phyloP scores from a whole-genome alignment of 2,797 vertebrate genomes.

The Anguilla marmorata region DNA sequence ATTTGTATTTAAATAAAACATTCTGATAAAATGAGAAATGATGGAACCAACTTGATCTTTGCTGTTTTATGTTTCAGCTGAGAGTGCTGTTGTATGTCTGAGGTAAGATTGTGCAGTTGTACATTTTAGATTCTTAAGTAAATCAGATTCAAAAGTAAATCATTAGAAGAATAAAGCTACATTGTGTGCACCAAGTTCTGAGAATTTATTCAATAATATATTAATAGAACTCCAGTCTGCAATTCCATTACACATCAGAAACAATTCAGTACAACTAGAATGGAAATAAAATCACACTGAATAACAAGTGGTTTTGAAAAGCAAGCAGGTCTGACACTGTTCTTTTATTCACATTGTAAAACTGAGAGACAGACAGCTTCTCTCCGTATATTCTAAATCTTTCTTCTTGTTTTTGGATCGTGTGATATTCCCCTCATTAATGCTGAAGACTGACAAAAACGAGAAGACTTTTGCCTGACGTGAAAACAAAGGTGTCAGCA shows the following conservation, averaged over 20 bases:
- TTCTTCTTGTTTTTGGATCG: not conserved
- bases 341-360: not conserved
- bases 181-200: no score
- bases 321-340: not conserved
- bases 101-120: not conserved
- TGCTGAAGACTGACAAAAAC: not conserved
- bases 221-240: no score
- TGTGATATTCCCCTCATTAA: not conserved
- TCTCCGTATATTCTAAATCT: not conserved
- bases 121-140: not conserved
- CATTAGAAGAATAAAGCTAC: no score
- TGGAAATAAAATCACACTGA: no score
- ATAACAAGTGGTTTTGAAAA: not conserved
- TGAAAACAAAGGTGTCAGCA: not conserved
- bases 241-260: no score
- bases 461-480: not conserved
- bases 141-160: no score
- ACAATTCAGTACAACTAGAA: no score
- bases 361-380: not conserved
- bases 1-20: no score
- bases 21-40: no score
- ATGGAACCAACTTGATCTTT: no score
- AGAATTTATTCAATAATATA: no score
- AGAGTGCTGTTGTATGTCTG: not conserved
- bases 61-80: no score